These are phyloP conservation scores for Ophion costatus DNA, from an alignment of 2,888 invertebrate genomes.

Conservation along the genomic window DNA sequence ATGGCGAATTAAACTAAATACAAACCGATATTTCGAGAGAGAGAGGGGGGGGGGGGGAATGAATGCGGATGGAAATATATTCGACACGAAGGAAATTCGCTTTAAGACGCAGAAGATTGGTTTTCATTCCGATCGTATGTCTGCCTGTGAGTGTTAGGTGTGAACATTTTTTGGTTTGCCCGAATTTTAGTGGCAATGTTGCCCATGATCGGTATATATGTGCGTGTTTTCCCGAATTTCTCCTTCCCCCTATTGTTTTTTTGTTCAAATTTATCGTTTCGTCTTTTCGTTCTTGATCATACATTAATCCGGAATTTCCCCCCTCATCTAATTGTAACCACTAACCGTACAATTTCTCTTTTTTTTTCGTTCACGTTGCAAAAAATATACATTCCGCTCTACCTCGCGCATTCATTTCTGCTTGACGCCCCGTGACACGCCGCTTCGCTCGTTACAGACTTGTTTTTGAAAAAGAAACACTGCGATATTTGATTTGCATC, in stretches of 20 bases:
- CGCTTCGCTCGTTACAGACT: constrained; percentile 52
- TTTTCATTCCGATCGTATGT: constrained; percentile 78
- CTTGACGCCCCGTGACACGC: constrained; percentile 68
- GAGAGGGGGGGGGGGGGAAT: background rate
- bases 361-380: background rate
- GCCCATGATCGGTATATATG: constrained; percentile 76
- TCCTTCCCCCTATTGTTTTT: constrained; percentile 1
- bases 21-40: background rate
- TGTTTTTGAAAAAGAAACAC: constrained; percentile 5
- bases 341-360: background rate
- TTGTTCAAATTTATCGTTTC: constrained; percentile 37
- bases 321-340: constrained; percentile 2
- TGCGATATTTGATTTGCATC: constrained; percentile 26
- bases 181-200: constrained; percentile 75
- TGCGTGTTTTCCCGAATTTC: constrained; percentile 46
- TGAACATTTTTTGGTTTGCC: constrained; percentile 74
- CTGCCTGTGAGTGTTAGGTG: constrained; percentile 82
- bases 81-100: constrained; percentile 70
- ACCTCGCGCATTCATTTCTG: constrained; percentile 25
- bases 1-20: background rate
- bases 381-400: background rate
- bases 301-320: background rate
- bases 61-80: background rate
- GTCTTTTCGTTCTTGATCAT: constrained; percentile 54
- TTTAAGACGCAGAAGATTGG: constrained; percentile 74